These are phyloP conservation scores for Camptogramma bilineatum DNA, from an alignment of 2,888 invertebrate species.

Conservation along the genomic window DNA sequence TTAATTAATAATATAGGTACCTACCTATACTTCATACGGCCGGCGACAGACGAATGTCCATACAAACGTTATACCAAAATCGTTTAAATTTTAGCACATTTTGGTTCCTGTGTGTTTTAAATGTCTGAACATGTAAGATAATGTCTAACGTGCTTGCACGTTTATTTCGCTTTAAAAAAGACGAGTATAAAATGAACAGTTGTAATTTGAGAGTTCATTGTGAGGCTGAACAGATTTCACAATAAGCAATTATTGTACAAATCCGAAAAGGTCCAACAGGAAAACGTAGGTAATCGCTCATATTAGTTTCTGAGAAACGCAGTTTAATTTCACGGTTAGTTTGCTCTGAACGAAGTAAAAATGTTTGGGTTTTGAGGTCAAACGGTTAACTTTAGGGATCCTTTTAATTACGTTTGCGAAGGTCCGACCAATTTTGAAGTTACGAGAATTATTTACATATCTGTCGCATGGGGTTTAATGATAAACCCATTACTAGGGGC, in stretches of 20 bases:
- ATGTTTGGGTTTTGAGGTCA: conserved; percentile 49
- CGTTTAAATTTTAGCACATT: too few relatives aligned
- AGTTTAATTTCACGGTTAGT: conserved; percentile 75
- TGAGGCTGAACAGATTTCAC: conserved; percentile 1
- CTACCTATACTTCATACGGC: too few relatives aligned
- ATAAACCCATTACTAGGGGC: conserved; percentile 22
- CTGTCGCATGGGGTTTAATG: conserved; percentile 28
- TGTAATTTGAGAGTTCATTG: neutral
- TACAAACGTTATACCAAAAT: too few relatives aligned
- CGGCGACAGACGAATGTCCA: too few relatives aligned
- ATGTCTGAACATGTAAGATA: too few relatives aligned
- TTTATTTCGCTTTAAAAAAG: too few relatives aligned
- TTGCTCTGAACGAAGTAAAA: conserved; percentile 51
- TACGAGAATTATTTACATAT: conserved; percentile 33
- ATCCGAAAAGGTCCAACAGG: conserved; percentile 40
- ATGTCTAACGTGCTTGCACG: too few relatives aligned
- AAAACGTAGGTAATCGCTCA: conserved; percentile 52
- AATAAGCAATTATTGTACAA: conserved; percentile 24
- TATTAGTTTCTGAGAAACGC: conserved; percentile 64
- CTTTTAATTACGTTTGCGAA: conserved; percentile 33
- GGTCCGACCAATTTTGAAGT: conserved; percentile 31
- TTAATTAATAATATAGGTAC: too few relatives aligned
- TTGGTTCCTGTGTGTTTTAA: too few relatives aligned
- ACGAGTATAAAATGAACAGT: too few relatives aligned
- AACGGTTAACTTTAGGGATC: conserved; percentile 38